A percentile compares a stretch with the other conserved stretches of the same genome.
Conservation (phyloP, 2,888 invertebrate species). For the Byasa hedistus region DNA sequence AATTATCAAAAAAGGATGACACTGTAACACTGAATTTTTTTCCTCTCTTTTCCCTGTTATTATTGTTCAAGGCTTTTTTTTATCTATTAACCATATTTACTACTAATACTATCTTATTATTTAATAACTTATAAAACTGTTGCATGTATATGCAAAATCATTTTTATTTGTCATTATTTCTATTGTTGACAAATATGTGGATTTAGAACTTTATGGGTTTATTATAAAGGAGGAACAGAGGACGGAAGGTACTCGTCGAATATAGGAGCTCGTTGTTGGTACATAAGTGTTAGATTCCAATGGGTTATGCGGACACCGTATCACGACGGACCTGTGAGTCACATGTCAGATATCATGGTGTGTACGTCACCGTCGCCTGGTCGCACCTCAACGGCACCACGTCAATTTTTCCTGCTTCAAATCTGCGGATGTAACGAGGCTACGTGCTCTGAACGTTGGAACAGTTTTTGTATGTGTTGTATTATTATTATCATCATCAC, state of each 20-base stretch:
- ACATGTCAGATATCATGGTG: constrained; percentile 27
- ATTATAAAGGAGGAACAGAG: neutral
- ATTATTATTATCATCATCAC: no score
- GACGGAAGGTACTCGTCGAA: neutral
- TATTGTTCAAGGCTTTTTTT: no score
- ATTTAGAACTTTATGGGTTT: no score
- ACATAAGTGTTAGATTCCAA: constrained; percentile 11
- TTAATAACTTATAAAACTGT: no score
- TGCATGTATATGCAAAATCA: no score
- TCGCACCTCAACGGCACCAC: constrained; percentile 32
- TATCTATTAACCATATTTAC: no score
- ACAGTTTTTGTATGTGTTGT: constrained; percentile 18
- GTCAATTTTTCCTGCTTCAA: constrained; percentile 32
- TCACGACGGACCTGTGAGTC: constrained; percentile 36
- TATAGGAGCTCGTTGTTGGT: neutral
- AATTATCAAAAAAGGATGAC: no score
- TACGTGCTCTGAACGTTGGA: constrained; percentile 23
- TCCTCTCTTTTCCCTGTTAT: no score
- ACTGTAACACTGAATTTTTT: no score
- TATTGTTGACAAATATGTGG: no score
- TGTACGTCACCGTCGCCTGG: constrained; percentile 35
- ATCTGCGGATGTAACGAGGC: constrained; percentile 21
- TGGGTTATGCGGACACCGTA: constrained; percentile 12
- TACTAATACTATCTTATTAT: no score
- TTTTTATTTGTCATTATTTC: no score